Evolutionary conservation across 2,888 invertebrate species (phyloP), one percentile per base, ranked within the genome.

Genomic region (Galerucella nymphaeae): DNA sequence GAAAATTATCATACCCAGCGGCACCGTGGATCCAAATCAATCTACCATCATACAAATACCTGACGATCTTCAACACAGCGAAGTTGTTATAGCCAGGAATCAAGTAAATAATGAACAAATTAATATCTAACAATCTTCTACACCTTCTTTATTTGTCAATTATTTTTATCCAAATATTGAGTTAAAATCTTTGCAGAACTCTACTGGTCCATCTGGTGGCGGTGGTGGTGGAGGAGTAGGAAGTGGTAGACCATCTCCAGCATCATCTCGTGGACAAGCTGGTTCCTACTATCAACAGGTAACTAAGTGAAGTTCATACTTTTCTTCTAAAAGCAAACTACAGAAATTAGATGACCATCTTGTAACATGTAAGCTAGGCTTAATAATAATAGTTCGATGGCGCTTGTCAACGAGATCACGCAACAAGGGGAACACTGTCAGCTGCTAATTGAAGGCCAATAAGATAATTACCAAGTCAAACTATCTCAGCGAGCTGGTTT

Each of bases 11-110:
- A 82, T 84, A 59, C 84, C 84, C 8, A 80, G 79, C 76, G 84
- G 84, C 16, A 79, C 82, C 73, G 80, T 84, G n/a, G 82, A 84
- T 75, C 82, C 84, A 13, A 76, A 80, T 13, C 82, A 84, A 75
- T 84, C 84, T 1, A 84, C 83, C 11, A 79, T 84, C 53, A 82
- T 84, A 45, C 83, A 84, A 77, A 83, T 84, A 38, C 84, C 84
- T 2, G 75, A 76, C 9, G 71, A 75, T 66, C 73, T 82, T 61
- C 79, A 83, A 58, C 79, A 80, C 63, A 80, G 81, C 38, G 80
- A 79, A 9, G 80, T 82, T n/a, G 82, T 83, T 9, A 78, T 84
- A 8, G 84, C 83, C 1, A 64, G 61, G 18, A 62, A 6, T 62
- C 18, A 18, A 41, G 30, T 16, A 23, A 58, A 58, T 58, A 58